Percentiles rank a stretch among this genome's conserved stretches.
Conservation (phyloP, 2,888 invertebrate genomes). For the Copidosoma aretas region DNA sequence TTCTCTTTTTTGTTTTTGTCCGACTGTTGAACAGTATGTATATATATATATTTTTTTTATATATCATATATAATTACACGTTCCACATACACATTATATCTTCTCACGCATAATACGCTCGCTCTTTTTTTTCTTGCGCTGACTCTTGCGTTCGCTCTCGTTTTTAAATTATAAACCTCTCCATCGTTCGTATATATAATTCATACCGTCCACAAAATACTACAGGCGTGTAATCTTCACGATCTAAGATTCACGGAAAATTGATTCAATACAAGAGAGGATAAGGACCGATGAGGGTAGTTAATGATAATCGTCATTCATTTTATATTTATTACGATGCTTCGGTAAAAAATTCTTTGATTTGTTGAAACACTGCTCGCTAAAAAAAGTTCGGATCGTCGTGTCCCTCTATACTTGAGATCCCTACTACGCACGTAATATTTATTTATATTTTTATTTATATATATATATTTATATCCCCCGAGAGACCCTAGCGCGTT, state of each 20-base stretch:
- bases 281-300: too few relatives aligned
- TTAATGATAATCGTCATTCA: constrained; percentile 13
- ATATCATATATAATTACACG: constrained; percentile 37
- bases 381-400: constrained; percentile 32
- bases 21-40: constrained; percentile 42
- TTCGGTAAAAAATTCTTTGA: constrained; percentile 42
- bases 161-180: constrained; percentile 25
- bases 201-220: neutral
- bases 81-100: constrained; percentile 26
- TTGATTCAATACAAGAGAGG: too few relatives aligned
- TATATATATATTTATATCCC: neutral
- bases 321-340: constrained; percentile 20
- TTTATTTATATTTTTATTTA: neutral
- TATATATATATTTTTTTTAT: too few relatives aligned
- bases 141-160: neutral
- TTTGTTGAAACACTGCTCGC: constrained; percentile 37
- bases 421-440: constrained; percentile 12
- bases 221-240: constrained; percentile 29
- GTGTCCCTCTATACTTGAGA: constrained; percentile 17
- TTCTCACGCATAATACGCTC: neutral
- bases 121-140: constrained; percentile 5
- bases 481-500: constrained; percentile 14
- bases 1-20: constrained; percentile 19
- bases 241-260: neutral
- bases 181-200: constrained; percentile 9